Percentiles rank a stretch among this genome's conserved stretches.
Conservation (phyloP, 2,888 invertebrate genomes). For the Tortricodes alternella region DNA sequence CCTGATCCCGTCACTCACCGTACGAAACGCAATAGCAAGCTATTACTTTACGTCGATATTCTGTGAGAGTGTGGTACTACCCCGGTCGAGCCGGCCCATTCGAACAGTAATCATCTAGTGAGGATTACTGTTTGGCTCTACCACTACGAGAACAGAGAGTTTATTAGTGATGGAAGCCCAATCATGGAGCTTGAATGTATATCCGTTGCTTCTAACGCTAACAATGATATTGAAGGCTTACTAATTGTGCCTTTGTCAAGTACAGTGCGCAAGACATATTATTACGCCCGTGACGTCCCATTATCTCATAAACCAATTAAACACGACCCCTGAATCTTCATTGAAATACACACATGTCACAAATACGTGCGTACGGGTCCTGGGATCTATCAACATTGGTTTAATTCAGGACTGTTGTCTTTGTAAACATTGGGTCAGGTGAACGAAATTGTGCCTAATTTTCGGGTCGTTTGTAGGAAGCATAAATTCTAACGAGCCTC, state of each 20-base stretch:
- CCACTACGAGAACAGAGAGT: too few species aligned
- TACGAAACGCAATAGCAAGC: too few species aligned
- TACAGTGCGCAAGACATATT: conserved; percentile 21
- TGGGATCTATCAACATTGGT: conserved; percentile 30
- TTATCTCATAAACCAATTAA: conserved; percentile 29
- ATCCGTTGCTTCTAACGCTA: neutral
- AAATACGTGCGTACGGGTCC: conserved; percentile 18
- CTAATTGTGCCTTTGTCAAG: conserved; percentile 30
- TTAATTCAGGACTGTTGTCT: conserved; percentile 32
- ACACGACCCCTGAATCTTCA: conserved; percentile 30
- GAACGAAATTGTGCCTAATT: conserved; percentile 43
- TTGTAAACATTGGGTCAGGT: conserved; percentile 47
- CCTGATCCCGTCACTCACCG: too few species aligned
- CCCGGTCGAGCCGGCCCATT: too few species aligned
- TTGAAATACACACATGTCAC: conserved; percentile 32
- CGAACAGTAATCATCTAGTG: too few species aligned
- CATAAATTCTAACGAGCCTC: conserved; percentile 28
- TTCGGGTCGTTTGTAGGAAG: conserved; percentile 36
- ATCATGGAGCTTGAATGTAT: conserved; percentile 1
- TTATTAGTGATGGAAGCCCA: conserved; percentile 8
- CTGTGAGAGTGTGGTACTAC: too few species aligned
- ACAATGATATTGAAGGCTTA: conserved; percentile 15
- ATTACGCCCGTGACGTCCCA: conserved; percentile 30
- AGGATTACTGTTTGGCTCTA: too few species aligned
- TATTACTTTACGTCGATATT: too few species aligned